A percentile compares a stretch with the other conserved stretches of the same genome.
Evolutionary conservation across 2,113 vertebrate genomes (phyloP).

Genomic region (Lonchura striata): DNA sequence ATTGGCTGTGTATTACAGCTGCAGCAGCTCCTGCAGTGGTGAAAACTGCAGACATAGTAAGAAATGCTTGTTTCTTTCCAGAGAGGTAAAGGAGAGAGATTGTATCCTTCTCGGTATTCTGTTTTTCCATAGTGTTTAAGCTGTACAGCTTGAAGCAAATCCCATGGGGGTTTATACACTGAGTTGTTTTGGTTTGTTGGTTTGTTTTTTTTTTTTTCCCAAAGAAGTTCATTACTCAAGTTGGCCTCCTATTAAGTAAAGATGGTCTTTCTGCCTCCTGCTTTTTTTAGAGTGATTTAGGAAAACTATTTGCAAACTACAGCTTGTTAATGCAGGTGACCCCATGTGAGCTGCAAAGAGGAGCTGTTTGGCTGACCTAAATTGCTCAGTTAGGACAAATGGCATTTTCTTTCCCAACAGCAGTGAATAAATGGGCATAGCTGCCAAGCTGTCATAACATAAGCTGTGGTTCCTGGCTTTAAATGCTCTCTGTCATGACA

Average conservation of each 20-base stretch:
- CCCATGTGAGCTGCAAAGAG: background rate
- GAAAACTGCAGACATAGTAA: background rate
- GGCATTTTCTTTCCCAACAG: background rate
- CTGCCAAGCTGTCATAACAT: background rate
- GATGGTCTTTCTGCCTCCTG: background rate
- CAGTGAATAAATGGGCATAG: background rate
- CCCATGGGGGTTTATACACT: background rate
- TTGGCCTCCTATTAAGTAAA: background rate
- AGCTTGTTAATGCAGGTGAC: background rate
- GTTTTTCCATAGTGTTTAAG: background rate
- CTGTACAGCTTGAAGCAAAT: background rate
- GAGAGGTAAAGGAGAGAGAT: background rate
- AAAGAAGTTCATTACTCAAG: background rate
- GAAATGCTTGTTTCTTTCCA: background rate
- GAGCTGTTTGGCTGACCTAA: background rate
- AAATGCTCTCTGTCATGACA: background rate
- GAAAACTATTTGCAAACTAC: background rate
- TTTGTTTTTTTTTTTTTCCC: background rate
- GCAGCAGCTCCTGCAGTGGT: background rate
- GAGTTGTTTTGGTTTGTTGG: background rate
- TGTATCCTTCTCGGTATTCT: background rate
- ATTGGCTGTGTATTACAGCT: fast-evolving
- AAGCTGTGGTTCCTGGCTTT: background rate
- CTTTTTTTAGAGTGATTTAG: background rate
- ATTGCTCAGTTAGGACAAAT: background rate